These are phyloP conservation scores for Helicolenus hilgendorfi DNA, from an alignment of 2,797 vertebrate species.

Conservation along the genomic window DNA sequence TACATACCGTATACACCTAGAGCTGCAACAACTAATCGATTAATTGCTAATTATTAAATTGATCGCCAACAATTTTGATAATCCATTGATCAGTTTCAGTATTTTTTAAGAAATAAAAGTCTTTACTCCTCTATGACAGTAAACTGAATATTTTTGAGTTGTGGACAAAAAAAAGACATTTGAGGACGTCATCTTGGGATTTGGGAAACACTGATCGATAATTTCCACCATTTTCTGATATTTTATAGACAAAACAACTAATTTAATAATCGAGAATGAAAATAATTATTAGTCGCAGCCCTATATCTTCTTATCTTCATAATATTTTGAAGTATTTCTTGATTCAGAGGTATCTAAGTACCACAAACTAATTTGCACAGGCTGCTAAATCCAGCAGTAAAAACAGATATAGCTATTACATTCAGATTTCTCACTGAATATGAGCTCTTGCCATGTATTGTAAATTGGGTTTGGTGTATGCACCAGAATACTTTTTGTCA, in stretches of 20 bases:
- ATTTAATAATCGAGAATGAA: no score
- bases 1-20: neutral
- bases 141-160: no score
- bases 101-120: no score
- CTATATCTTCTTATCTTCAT: neutral
- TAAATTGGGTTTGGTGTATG: slow-evolving; percentile 6
- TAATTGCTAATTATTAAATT: no score
- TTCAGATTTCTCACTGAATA: slow-evolving; percentile 8
- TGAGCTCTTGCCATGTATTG: slow-evolving; percentile 2
- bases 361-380: neutral
- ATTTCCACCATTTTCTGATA: rapidly evolving
- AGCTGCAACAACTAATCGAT: no score
- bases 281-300: rapidly evolving
- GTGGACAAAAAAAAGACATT: no score
- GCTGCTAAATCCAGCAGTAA: neutral
- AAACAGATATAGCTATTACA: neutral
- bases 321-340: neutral
- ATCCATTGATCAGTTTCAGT: no score
- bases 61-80: no score
- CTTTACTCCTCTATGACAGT: no score
- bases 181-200: no score
- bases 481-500: slow-evolving; percentile 3
- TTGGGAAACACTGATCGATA: no score
- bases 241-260: no score
- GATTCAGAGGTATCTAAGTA: neutral